Base-by-base conservation (phyloP, 53 echinoderm and acorn worm genomes). In the Patiria pectinifera region DNA sequence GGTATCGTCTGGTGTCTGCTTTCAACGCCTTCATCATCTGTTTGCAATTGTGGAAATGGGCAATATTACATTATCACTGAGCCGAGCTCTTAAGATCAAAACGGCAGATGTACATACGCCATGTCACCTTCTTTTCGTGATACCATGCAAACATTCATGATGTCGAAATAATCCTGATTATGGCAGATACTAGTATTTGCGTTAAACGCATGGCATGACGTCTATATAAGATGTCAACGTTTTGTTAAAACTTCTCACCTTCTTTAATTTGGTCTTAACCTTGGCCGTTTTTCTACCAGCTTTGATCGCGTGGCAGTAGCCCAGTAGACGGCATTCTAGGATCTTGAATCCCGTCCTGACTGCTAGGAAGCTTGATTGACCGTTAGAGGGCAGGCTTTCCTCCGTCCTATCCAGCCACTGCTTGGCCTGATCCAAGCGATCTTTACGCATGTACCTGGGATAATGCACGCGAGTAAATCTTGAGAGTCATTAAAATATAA, bases 251-350 rank as follows among this genome's bases (percentile, higher is more conserved):
- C 24, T n/a, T 61, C 76, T 48, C 91, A 91, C 94, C 91, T 85
- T 95, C 48, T 86, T 92, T 21, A 82, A 63, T 47, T 83, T 93
- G 43, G 81, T 91, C 91, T 91, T 92, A 11, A 82, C 78, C 35
- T 93, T 92, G 11, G 84, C 18, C 59, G 59, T 87, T 22, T 83
- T 93, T 46, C 92, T 89, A 19, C 76, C 74, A 53, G 74, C 90
- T 24, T 86, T 87, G 63, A 94, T 62, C 19, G 87, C 45, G 82
- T 92, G 83, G 69, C 70, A 93, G 92, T 89, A 95, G 59, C 80
- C 91, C 25, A 97, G 61, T 9, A 97, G 94, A 23, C 94, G 94
- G 49, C 95, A 95, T 82, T 97, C 95, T 8, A 93, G 92, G 22
- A 97, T 89, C 82, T 92, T 93, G 16, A 94, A 77, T 18, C 79